A percentile compares a stretch with the other conserved stretches of the same genome.
phyloP scores from a whole-genome alignment of 2,113 vertebrate species.

The Aphyosemion australe region DNA sequence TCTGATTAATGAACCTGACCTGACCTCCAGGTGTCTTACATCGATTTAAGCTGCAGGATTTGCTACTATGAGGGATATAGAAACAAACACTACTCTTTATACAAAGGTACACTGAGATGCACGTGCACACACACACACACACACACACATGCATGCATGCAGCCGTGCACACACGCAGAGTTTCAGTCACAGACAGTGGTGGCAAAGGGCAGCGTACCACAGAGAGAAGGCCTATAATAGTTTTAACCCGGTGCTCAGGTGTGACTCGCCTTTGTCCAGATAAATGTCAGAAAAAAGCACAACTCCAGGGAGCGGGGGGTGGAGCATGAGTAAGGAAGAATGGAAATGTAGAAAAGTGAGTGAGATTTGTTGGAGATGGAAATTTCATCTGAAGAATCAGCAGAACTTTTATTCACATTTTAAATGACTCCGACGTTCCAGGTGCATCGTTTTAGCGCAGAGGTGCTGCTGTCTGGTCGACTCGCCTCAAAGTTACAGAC shows the following conservation, averaged over 20 bases:
- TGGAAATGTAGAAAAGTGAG: conserved; percentile 10
- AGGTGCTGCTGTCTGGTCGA: not conserved
- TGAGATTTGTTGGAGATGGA: not conserved
- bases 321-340: conserved; percentile 31
- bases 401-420: too few species aligned
- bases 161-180: conserved; percentile 19
- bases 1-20: not conserved
- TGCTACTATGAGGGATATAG: not conserved
- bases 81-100: conserved; percentile 5
- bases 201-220: conserved; percentile 76
- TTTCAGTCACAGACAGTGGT: conserved; percentile 63
- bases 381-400: not conserved
- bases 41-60: not conserved
- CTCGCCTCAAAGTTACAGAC: not conserved
- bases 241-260: conserved; percentile 83
- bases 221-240: conserved; percentile 79
- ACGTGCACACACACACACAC: not conserved
- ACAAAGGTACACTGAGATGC: conserved; percentile 22
- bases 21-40: not conserved
- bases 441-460: not conserved
- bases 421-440: too few species aligned
- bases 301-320: conserved; percentile 65
- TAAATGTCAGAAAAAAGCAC: conserved; percentile 83
- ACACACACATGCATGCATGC: conserved; percentile 4
- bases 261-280: conserved; percentile 81